phyloP scores from a whole-genome alignment of 2,888 invertebrate genomes.

The Bombyx huttoni region DNA sequence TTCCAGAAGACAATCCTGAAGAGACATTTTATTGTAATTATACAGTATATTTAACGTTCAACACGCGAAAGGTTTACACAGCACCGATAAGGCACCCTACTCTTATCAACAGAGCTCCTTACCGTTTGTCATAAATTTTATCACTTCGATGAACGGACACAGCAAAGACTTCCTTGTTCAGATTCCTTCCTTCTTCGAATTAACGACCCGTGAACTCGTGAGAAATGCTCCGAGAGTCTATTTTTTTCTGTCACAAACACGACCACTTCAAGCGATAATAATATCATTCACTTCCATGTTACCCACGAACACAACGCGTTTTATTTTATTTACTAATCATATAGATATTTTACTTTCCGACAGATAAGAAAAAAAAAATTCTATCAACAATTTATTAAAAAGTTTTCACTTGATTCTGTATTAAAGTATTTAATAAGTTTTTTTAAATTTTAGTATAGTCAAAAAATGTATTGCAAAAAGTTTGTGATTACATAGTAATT shows the following conservation, averaged over 20 bases:
- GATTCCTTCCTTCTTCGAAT: slow-evolving; percentile 43
- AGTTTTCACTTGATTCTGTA: neutral
- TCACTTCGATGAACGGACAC: slow-evolving; percentile 61
- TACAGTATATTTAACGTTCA: slow-evolving; percentile 17
- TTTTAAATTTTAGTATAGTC: neutral
- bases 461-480: slow-evolving; percentile 7
- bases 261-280: slow-evolving; percentile 38
- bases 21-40: slow-evolving; percentile 28
- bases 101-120: slow-evolving; percentile 63
- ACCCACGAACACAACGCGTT: slow-evolving; percentile 29
- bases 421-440: neutral
- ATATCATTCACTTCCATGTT: slow-evolving; percentile 18
- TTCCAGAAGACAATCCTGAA: slow-evolving; percentile 14
- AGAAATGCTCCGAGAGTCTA: slow-evolving; percentile 41
- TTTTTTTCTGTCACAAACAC: slow-evolving; percentile 55
- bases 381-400: neutral
- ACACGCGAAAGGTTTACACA: slow-evolving; percentile 24
- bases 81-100: slow-evolving; percentile 48
- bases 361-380: no score
- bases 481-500: slow-evolving; percentile 30
- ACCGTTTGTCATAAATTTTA: slow-evolving; percentile 70
- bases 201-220: slow-evolving; percentile 64
- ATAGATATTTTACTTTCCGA: neutral
- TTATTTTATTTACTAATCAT: neutral
- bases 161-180: slow-evolving; percentile 46